Percentiles rank a stretch among this genome's conserved stretches.
Evolutionary conservation across 1,140 invertebrate genomes (phyloP).

Genomic region (Drosophila tropicalis): DNA sequence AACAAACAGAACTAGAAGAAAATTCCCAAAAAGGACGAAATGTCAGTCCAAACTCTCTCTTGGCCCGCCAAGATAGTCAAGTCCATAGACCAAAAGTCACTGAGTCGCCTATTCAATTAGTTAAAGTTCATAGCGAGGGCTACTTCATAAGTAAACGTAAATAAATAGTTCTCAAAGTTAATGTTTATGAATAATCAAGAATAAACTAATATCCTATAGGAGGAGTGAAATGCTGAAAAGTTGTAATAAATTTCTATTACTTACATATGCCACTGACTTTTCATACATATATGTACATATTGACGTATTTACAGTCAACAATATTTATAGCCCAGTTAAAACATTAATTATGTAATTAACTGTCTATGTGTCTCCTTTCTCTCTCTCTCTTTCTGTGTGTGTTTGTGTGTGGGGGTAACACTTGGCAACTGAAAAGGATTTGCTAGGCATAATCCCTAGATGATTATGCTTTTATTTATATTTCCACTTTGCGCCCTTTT

Average conservation of each 20-base stretch:
- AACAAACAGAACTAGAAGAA: background rate
- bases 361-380: background rate
- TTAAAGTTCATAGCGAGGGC: background rate
- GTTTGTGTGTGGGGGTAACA: background rate
- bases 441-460: conserved; percentile 7
- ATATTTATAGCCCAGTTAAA: conserved; percentile 28
- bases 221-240: background rate
- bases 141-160: background rate
- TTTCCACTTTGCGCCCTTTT: conserved; percentile 21
- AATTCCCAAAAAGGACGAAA: background rate
- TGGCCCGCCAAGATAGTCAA: background rate
- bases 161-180: too few species aligned
- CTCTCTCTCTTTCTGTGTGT: background rate
- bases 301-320: conserved; percentile 14
- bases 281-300: background rate
- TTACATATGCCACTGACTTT: background rate
- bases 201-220: too few species aligned
- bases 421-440: conserved; percentile 1
- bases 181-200: too few species aligned
- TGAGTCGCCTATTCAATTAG: conserved; percentile 9
- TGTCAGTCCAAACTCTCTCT: background rate
- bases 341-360: conserved; percentile 42
- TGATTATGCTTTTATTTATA: conserved; percentile 13
- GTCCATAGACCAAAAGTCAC: background rate
- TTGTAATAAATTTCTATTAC: background rate